Percentiles rank a stretch among this genome's conserved stretches.
phyloP scores from a whole-genome alignment of 2,113 vertebrate genomes.

The Xiphophorus hellerii region DNA sequence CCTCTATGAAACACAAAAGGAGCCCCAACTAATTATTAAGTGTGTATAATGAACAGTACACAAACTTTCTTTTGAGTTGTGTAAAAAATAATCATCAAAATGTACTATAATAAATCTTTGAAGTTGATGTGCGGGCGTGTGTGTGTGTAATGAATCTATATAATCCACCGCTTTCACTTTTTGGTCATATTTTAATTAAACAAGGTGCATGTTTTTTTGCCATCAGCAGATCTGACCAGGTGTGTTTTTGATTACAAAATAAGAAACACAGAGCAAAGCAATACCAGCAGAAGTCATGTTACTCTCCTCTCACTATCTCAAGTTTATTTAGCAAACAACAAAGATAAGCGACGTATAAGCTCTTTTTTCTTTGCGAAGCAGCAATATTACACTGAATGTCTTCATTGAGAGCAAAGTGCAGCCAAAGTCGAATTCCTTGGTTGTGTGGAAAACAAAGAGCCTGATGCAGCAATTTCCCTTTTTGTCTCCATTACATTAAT shows the following conservation, averaged over 20 bases:
- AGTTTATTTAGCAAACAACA: background rate
- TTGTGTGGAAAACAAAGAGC: background rate
- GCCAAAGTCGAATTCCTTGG: too few relatives aligned
- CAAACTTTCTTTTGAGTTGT: background rate
- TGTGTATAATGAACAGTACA: background rate
- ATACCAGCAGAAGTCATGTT: background rate
- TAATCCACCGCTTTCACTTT: too few relatives aligned
- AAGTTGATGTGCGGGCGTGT: background rate
- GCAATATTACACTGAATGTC: conserved; percentile 9
- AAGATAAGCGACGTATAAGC: background rate
- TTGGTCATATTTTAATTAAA: too few relatives aligned
- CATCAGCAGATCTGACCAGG: background rate
- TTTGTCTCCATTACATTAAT: background rate
- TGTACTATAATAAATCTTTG: background rate
- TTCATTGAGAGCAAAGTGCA: background rate
- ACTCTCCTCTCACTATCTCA: background rate
- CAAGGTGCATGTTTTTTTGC: background rate
- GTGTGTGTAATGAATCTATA: too few relatives aligned
- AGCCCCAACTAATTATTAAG: too few relatives aligned
- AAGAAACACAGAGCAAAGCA: conserved; percentile 6
- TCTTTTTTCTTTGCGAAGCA: background rate
- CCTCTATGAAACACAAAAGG: too few relatives aligned
- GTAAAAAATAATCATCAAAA: background rate
- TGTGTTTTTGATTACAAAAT: conserved; percentile 3
- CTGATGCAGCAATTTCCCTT: background rate